These are phyloP conservation scores for Caretta caretta DNA, from an alignment of 2,113 vertebrate species.

Conservation along the genomic window DNA sequence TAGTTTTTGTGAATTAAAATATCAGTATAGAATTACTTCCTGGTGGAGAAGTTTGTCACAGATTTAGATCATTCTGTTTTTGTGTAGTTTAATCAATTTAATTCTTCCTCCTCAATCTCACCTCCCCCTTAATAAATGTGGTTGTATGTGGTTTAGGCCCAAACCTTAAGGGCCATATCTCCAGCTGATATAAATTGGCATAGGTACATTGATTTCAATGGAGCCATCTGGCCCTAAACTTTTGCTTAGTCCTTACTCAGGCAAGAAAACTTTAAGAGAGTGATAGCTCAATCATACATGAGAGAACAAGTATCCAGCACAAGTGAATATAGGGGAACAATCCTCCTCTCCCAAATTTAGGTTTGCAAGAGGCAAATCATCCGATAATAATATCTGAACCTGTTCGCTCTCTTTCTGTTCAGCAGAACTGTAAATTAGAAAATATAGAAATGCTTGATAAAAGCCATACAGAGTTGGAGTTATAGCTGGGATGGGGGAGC, in stretches of 20 bases:
- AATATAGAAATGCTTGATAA: background rate
- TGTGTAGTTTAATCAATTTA: background rate
- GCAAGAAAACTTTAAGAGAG: background rate
- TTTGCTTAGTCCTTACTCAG: background rate
- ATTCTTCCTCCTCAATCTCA: background rate
- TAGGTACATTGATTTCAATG: background rate
- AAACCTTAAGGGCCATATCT: background rate
- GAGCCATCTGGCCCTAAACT: background rate
- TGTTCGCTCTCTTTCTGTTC: background rate
- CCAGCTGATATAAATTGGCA: background rate
- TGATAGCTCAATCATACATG: background rate
- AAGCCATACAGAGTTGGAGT: background rate
- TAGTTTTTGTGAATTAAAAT: background rate
- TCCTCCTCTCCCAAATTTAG: accelerated
- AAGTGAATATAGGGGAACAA: background rate
- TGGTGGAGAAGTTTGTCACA: background rate
- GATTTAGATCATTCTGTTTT: background rate
- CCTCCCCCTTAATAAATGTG: background rate
- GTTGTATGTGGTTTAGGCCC: background rate
- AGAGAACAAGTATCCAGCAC: background rate
- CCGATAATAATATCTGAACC: background rate
- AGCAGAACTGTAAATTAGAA: background rate
- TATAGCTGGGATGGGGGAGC: background rate
- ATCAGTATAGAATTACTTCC: background rate
- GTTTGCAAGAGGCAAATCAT: background rate